phyloP scores from a whole-genome alignment of 92 coral and sea anemone genomes.

The Chrysogorgia sp. region DNA sequence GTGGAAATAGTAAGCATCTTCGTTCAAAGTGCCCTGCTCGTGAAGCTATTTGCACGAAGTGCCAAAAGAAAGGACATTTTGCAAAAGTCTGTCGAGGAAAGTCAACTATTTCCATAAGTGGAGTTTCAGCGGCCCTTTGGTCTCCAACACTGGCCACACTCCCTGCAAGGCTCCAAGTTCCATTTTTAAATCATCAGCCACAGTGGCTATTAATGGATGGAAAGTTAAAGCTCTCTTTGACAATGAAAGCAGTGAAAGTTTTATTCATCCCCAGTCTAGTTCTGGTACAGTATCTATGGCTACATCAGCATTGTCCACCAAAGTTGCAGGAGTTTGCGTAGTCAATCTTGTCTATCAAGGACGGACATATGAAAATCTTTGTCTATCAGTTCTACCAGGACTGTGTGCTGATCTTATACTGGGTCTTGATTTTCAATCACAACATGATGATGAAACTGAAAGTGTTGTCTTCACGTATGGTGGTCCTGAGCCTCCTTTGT shows the following conservation, averaged over 20 bases:
- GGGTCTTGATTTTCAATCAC: slow-evolving; percentile 64
- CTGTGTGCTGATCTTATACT: slow-evolving; percentile 64
- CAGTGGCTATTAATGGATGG: slow-evolving; percentile 26
- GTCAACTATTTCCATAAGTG: not conserved
- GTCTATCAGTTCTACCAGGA: slow-evolving; percentile 55
- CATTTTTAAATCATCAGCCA: slow-evolving; percentile 57
- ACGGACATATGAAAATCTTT: slow-evolving; percentile 40
- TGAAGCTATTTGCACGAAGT: slow-evolving; percentile 52
- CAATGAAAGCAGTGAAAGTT: slow-evolving; percentile 57
- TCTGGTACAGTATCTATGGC: slow-evolving; percentile 56
- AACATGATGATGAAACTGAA: too few species aligned
- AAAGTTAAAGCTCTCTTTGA: slow-evolving; percentile 63
- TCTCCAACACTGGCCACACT: slow-evolving; percentile 63
- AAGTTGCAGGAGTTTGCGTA: slow-evolving; percentile 41
- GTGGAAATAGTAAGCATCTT: slow-evolving; percentile 58
- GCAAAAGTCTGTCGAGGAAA: slow-evolving; percentile 3
- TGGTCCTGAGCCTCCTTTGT: slow-evolving; percentile 60
- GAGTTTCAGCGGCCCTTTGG: slow-evolving; percentile 60
- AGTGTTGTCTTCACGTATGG: slow-evolving; percentile 61
- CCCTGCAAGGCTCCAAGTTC: slow-evolving; percentile 36
- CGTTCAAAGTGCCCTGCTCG: slow-evolving; percentile 54
- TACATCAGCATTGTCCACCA: slow-evolving; percentile 31
- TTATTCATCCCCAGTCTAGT: slow-evolving; percentile 27
- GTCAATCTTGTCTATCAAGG: slow-evolving; percentile 43
- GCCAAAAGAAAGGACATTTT: slow-evolving; percentile 37